Base-by-base conservation (phyloP, 2,888 invertebrate genomes). In the Sipha maydis region DNA sequence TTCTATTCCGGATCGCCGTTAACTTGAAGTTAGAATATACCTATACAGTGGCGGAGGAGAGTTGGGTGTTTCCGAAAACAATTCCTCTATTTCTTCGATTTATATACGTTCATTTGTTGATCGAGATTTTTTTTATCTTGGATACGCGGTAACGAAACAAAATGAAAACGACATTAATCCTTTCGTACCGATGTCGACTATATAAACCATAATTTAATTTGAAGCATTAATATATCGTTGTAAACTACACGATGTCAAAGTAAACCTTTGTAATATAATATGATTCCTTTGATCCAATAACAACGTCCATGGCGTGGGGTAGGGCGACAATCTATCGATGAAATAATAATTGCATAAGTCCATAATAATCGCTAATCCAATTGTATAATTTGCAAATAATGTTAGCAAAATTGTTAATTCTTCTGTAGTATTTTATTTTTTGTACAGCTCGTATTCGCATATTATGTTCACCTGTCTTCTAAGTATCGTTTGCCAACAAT, bases 261-360 rank as follows among this genome's bases (percentile, higher is more conserved):
- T 78, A 78, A 78, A 78, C 78, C 78, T 78, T 78, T n/a, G 78
- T 78, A 78, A 78, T 78, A 78, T 78, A n/a, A 56, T 31, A 11
- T 31, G 28, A 28, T 54, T 78, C 56, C 28, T 56, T 56, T 78
- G 78, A 78, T 78, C 78, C 78, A 56, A 78, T 78, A 78, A 78
- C 1, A 9, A 31, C 77, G 48, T 31, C 77, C n/a, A 48, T 77
- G 48, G 48, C 28, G 48, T 21, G n/a, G 48, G 77, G 8, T 41
- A 11, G 76, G 11, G 19, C 54, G 19, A 28, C 11, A 7, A 11
- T 25, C 5, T 61, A 34, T 79, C 56, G 79, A 79, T 31, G 34
- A 79, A 56, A 79, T 56, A 61, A 79, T 61, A 79, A 79, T 79
- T 79, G 31, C 56, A 25, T n/a, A 79, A 79, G 56, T 79, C 79